Percentiles rank a stretch among this genome's conserved stretches.
phyloP scores from a whole-genome alignment of 1,140 invertebrate genomes.

The Orchesella cincta region DNA sequence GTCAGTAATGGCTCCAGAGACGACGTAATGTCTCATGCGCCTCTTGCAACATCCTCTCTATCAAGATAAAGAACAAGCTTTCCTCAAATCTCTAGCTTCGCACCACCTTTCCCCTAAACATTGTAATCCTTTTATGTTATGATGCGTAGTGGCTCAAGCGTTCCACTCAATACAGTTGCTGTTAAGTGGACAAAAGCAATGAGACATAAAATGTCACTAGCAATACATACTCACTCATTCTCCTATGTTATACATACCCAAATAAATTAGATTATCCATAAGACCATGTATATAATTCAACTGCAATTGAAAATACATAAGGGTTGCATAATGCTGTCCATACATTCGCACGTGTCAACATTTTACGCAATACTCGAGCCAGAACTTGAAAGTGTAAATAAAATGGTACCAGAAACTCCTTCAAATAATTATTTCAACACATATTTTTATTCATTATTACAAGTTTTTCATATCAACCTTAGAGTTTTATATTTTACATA shows the following conservation, averaged over 20 bases:
- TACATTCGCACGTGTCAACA: not conserved
- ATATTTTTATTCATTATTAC: slow-evolving; percentile 18
- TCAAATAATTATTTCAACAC: not conserved
- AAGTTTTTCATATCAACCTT: not conserved
- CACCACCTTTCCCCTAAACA: slow-evolving; percentile 3
- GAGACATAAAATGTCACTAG: not conserved
- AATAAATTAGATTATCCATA: not conserved
- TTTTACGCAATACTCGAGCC: too few species aligned
- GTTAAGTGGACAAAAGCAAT: not conserved
- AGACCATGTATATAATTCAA: not conserved
- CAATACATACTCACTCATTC: not conserved
- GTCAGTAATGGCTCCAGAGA: slow-evolving; percentile 47
- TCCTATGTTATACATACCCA: not conserved
- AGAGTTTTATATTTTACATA: not conserved
- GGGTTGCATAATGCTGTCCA: not conserved
- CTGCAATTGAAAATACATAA: not conserved
- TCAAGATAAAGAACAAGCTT: not conserved
- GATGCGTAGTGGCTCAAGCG: not conserved
- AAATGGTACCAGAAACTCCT: not conserved
- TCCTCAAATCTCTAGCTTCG: slow-evolving; percentile 11
- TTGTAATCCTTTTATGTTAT: not conserved
- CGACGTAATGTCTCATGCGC: slow-evolving; percentile 44
- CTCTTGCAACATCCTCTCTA: slow-evolving; percentile 15
- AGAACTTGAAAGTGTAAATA: not conserved
- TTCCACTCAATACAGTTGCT: not conserved